A percentile compares a stretch with the other conserved stretches of the same genome.
Conservation (phyloP, 2,113 vertebrate genomes). For the Nansenia antarctica region DNA sequence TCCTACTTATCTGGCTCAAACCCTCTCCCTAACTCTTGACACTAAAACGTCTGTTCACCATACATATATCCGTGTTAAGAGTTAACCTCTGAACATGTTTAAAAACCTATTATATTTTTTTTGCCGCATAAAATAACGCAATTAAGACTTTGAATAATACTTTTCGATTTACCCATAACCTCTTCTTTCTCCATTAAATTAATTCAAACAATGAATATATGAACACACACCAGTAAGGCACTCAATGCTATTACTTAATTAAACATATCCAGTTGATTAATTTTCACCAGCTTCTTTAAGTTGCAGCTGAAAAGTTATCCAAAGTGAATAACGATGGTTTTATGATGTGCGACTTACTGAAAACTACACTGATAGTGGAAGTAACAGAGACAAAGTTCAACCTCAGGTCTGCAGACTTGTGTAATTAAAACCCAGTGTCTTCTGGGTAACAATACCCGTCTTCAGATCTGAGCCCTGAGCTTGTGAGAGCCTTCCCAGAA, state of each 20-base stretch:
- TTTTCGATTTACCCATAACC: neutral
- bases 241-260: neutral
- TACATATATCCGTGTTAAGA: neutral
- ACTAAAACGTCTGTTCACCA: neutral
- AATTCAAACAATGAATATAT: neutral
- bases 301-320: neutral
- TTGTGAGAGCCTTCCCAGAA: too few relatives aligned
- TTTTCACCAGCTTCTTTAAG: neutral
- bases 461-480: too few relatives aligned
- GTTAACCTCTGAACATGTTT: neutral
- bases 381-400: neutral
- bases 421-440: too few relatives aligned
- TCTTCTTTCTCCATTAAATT: neutral
- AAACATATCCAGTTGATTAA: neutral
- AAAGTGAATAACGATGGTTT: neutral
- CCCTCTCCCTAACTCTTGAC: neutral
- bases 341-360: neutral
- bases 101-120: neutral
- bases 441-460: too few relatives aligned
- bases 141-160: constrained; percentile 1
- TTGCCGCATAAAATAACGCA: neutral
- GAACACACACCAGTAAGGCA: neutral
- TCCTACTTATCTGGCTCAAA: neutral
- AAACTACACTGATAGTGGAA: neutral
- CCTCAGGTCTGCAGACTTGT: too few relatives aligned